phyloP scores from a whole-genome alignment of 2,797 vertebrate species.

The Pipistrellus pygmaeus region DNA sequence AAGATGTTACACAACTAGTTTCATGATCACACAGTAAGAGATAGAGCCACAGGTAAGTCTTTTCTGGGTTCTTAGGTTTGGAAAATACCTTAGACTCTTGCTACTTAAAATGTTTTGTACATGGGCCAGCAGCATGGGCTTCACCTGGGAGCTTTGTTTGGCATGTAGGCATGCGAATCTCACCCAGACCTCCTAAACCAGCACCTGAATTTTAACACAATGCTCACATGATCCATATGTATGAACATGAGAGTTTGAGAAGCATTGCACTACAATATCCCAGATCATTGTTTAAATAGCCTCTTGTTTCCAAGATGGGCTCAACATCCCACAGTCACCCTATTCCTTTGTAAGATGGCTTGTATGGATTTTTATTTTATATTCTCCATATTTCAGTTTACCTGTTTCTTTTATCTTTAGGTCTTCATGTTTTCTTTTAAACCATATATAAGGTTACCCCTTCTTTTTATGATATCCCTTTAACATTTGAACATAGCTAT shows the following conservation, averaged over 20 bases:
- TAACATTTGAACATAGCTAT: not conserved
- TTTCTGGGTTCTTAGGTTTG: not conserved
- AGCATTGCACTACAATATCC: not conserved
- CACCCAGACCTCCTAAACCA: not conserved
- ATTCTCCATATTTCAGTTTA: not conserved
- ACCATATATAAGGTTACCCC: not conserved
- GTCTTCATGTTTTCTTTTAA: constrained; percentile 42
- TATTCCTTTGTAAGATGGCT: not conserved
- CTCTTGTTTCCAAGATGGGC: not conserved
- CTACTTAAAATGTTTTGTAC: too few species aligned
- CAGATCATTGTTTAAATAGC: not conserved
- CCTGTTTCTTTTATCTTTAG: not conserved
- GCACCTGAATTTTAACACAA: not conserved
- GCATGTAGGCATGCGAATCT: not conserved
- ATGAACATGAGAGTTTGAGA: not conserved
- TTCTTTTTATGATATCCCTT: not conserved
- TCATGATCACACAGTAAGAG: not conserved
- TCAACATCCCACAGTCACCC: not conserved
- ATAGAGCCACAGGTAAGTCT: not conserved
- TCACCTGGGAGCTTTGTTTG: not conserved
- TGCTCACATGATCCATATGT: too few species aligned
- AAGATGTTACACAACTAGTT: not conserved
- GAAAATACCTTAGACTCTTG: not conserved
- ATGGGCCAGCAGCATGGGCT: not conserved
- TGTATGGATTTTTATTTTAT: not conserved